phyloP scores from a whole-genome alignment of 1,140 invertebrate genomes.

The Leptopilina boulardi region DNA sequence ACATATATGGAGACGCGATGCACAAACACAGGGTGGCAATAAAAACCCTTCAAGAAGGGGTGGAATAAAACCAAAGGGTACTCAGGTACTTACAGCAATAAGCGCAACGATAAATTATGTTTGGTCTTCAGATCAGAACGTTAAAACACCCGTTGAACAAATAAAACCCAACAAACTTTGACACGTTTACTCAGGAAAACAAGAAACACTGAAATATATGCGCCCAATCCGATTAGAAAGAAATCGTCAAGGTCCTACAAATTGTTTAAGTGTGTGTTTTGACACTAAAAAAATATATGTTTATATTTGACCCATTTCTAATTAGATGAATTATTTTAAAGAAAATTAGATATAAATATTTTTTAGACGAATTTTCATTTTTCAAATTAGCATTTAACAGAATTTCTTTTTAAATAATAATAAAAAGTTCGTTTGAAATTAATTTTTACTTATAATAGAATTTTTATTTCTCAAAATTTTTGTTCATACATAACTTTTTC shows the following conservation, averaged over 20 bases:
- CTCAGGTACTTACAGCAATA: conserved; percentile 24
- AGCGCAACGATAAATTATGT: conserved; percentile 21
- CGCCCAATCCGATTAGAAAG: neutral
- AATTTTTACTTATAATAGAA: no score
- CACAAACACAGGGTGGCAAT: conserved; percentile 5
- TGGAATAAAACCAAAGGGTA: neutral
- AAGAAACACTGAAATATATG: neutral
- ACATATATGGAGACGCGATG: neutral
- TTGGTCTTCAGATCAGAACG: conserved; percentile 21
- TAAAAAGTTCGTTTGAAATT: no score
- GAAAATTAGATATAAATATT: no score
- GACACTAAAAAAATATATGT: neutral
- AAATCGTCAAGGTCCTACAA: neutral
- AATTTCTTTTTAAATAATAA: no score
- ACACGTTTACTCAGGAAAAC: conserved; percentile 3
- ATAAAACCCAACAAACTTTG: neutral
- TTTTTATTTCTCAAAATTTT: no score
- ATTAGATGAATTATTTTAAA: no score
- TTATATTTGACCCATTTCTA: no score
- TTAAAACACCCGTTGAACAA: conserved; percentile 13
- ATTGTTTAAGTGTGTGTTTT: neutral
- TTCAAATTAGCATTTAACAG: no score
- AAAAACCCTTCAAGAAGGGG: neutral
- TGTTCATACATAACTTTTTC: no score
- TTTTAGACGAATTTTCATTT: no score